Evolutionary conservation across 2,797 vertebrate species (phyloP).

Genomic region (Pipistrellus pipistrellus): DNA sequence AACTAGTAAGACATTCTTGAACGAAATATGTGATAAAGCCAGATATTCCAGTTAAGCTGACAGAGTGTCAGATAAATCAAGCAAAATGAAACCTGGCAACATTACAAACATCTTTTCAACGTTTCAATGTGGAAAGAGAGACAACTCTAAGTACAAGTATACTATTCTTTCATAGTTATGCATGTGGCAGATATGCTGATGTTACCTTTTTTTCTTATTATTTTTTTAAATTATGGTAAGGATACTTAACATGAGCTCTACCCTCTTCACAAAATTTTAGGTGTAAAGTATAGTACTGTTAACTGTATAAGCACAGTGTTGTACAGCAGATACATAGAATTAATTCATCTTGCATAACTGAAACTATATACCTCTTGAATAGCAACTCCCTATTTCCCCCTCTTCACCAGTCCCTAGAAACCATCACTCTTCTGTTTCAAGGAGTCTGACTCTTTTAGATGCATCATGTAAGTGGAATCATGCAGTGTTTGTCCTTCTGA

Average conservation of each 20-base stretch:
- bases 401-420: neutral
- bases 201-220: neutral
- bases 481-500: neutral
- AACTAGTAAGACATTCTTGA: conserved; percentile 58
- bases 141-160: conserved; percentile 13
- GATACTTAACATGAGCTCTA: neutral
- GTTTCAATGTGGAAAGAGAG: conserved; percentile 41
- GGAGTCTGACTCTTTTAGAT: neutral
- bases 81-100: conserved; percentile 65
- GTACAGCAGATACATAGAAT: neutral
- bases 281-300: neutral
- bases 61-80: conserved; percentile 62
- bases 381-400: neutral
- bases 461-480: neutral
- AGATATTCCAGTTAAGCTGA: conserved; percentile 37
- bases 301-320: neutral
- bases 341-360: neutral
- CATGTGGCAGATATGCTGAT: conserved; percentile 23
- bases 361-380: neutral
- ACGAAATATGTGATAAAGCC: conserved; percentile 51
- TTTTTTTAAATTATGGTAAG: neutral
- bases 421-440: neutral
- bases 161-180: conserved; percentile 42
- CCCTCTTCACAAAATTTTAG: neutral
- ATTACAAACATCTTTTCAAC: conserved; percentile 59